Evolutionary conservation across 1,140 invertebrate species (phyloP).

Genomic region (Anadara kagoshimensis): DNA sequence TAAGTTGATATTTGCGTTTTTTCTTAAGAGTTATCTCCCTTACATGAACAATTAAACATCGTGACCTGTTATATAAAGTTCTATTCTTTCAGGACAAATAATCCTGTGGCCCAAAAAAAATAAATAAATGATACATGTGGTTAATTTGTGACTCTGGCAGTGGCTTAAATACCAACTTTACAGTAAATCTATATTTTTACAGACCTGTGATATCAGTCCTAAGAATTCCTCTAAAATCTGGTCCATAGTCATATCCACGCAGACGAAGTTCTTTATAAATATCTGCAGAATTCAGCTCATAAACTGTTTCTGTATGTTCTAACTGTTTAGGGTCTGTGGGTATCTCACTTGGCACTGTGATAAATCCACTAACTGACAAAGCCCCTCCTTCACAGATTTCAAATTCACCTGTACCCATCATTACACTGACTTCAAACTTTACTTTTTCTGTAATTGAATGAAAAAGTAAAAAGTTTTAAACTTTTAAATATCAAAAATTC

Average conservation of each 20-base stretch:
- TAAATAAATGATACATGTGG: no score
- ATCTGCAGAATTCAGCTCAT: constrained; percentile 81
- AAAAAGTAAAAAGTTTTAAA: no score
- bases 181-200: constrained; percentile 2
- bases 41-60: no score
- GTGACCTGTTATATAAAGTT: no score
- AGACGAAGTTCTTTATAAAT: constrained; percentile 95
- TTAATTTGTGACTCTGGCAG: no score
- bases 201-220: constrained; percentile 56
- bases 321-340: neutral
- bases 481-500: no score
- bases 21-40: no score
- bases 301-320: constrained; percentile 9
- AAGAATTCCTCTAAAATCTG: constrained; percentile 85
- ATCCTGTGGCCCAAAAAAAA: no score
- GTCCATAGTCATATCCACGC: constrained; percentile 94
- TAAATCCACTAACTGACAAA: constrained; percentile 79
- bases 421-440: constrained; percentile 91
- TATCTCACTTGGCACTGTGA: constrained; percentile 24
- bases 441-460: constrained; percentile 78
- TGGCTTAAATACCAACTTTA: no score
- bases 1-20: no score
- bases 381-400: constrained; percentile 92
- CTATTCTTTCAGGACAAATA: no score
- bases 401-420: constrained; percentile 91